Evolutionary conservation across 2,797 vertebrate species (phyloP), one percentile per base, ranked within the genome.

Genomic region (Tolypeutes matacus): DNA sequence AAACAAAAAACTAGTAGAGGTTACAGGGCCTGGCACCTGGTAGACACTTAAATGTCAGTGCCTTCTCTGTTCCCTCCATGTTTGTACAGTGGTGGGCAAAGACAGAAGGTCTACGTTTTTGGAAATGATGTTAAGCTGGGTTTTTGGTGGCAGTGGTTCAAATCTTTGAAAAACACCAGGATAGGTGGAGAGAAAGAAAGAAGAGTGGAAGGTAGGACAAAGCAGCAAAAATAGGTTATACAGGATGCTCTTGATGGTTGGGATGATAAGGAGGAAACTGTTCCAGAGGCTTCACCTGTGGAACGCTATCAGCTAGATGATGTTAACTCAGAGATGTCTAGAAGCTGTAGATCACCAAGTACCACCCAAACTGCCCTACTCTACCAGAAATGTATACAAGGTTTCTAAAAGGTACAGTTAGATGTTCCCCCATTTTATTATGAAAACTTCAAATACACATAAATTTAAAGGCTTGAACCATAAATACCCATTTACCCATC

Each of bases 131-230:
- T 2, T 34, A 29, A 91, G 29, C 11, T 29, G 49, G 62, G 39
- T 69, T 34, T 83, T 70, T 29, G 53, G 25, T 86, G n/a, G 75
- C 23, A 82, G n/a, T n/a, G n/a, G 51, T 77, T 23, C 36, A 77
- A 53, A 75, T 69, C 80, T 83, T 75, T 93, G 64, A 56, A 76
- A 96, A 77, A 58, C 5, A n/a, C 7, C 69, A 88, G 13, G 91
- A 70, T 31, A 78, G 58, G 27, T 72, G 76, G 31, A 39, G 65
- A n/a, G 29, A 29, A 9, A 25, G 42, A 76, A 73, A 39, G 18
- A 58, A 92, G 51, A 60, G 34, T 7, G 8, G 49, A 42, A n/a
- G 39, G n/a, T 27, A 53, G 67, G 34, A 0, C 5, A 20, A 18
- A 62, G 14, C 9, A 51, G 72, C 34, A 34, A 5, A 25, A 25